Conservation (phyloP, 2,888 invertebrate genomes). For the Caenorhabditis angaria region DNA sequence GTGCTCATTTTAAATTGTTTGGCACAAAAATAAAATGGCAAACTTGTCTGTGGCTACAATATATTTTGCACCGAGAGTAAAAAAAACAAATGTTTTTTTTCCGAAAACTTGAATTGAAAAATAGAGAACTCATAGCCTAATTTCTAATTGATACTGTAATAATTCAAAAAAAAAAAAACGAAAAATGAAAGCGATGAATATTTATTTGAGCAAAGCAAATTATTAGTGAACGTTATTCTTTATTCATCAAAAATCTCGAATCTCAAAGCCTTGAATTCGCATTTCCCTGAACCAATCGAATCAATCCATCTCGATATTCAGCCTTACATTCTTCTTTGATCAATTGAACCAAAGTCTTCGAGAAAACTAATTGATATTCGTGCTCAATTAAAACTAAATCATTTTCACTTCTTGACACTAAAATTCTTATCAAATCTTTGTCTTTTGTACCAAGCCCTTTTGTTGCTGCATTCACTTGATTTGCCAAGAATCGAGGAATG, state of each 20-base stretch:
- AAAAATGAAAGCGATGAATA: too few relatives aligned
- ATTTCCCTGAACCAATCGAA: conserved; percentile 67
- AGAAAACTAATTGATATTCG: conserved; percentile 77
- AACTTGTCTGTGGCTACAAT: too few relatives aligned
- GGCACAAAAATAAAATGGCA: too few relatives aligned
- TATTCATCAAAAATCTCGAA: not conserved
- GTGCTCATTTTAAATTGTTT: too few relatives aligned
- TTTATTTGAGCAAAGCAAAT: too few relatives aligned
- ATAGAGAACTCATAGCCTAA: too few relatives aligned
- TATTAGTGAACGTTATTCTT: not conserved
- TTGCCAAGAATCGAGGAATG: conserved; percentile 62
- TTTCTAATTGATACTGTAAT: too few relatives aligned
- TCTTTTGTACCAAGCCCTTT: conserved; percentile 67
- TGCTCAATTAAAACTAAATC: conserved; percentile 86
- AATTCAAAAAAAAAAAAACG: too few relatives aligned
- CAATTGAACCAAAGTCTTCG: conserved; percentile 52
- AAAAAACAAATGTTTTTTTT: too few relatives aligned
- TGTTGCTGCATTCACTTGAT: conserved; percentile 64
- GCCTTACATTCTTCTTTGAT: conserved; percentile 55
- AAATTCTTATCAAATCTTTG: conserved; percentile 63
- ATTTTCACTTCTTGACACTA: conserved; percentile 64
- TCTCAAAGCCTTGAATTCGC: not conserved
- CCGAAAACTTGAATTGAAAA: too few relatives aligned
- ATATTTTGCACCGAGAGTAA: too few relatives aligned
- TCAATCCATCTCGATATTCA: conserved; percentile 68